Percentiles rank a stretch among this genome's conserved stretches.
Evolutionary conservation across 2,888 invertebrate genomes (phyloP).

Genomic region (Camptogramma bilineatum): DNA sequence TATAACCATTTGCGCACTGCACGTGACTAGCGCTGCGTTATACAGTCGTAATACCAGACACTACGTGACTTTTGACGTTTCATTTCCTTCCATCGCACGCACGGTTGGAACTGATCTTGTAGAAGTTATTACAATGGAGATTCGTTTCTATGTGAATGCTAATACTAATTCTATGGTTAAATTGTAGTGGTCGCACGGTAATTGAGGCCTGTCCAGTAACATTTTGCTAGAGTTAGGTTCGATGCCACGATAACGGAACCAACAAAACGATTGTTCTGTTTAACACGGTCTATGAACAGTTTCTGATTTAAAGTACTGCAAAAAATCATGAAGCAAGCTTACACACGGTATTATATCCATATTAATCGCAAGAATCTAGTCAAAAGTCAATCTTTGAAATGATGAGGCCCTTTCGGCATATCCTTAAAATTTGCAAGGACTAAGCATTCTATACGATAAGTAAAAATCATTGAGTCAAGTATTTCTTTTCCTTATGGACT

Average conservation of each 20-base stretch:
- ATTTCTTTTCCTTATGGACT: background rate
- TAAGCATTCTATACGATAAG: no score
- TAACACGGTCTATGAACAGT: slow-evolving; percentile 5
- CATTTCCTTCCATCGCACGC: background rate
- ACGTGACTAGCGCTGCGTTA: background rate
- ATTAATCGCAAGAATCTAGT: no score
- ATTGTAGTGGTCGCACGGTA: slow-evolving; percentile 29
- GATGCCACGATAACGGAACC: slow-evolving; percentile 25
- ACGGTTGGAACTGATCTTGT: background rate
- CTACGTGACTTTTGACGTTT: background rate
- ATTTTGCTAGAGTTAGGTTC: slow-evolving; percentile 27
- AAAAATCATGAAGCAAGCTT: background rate
- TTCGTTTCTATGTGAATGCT: background rate
- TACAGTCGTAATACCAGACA: background rate
- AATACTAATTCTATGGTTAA: slow-evolving; percentile 6
- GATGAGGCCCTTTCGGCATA: no score
- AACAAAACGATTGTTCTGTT: slow-evolving; percentile 19
- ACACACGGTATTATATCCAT: no score
- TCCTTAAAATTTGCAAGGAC: no score
- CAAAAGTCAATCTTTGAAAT: no score
- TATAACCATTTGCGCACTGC: background rate
- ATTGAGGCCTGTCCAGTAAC: slow-evolving; percentile 27
- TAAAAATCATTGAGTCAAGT: no score
- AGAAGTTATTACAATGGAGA: background rate
- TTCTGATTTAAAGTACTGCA: background rate